phyloP scores from a whole-genome alignment of 2,797 vertebrate genomes.

The Artibeus jamaicensis region DNA sequence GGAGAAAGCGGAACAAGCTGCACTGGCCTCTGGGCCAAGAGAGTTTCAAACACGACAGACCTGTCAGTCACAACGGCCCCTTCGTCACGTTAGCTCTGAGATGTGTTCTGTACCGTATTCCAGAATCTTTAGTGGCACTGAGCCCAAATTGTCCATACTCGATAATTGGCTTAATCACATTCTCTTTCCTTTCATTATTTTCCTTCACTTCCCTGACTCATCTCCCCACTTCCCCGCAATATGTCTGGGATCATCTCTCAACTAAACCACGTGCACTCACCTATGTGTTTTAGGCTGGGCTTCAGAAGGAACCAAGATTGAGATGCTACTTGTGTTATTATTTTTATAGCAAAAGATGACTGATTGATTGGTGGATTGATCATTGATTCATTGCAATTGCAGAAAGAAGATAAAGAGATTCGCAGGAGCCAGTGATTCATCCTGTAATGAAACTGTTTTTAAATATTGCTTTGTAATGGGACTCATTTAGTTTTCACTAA shows the following conservation, averaged over 20 bases:
- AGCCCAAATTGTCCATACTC: background rate
- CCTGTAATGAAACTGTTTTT: background rate
- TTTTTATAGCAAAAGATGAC: background rate
- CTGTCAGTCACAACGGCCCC: background rate
- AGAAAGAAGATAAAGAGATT: background rate
- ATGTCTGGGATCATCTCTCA: background rate
- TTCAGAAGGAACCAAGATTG: background rate
- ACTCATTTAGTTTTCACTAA: background rate
- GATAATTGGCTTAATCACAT: background rate
- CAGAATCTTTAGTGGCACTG: background rate
- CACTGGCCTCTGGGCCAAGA: background rate
- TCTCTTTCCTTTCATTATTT: background rate
- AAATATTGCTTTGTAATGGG: background rate
- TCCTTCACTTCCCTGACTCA: background rate
- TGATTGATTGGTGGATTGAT: background rate
- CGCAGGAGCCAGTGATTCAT: background rate
- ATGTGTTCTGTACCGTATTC: background rate
- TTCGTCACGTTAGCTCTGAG: background rate
- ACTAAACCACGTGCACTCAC: background rate
- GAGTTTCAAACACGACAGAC: background rate
- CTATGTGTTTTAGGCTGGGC: background rate
- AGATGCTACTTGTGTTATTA: background rate
- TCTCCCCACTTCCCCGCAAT: background rate
- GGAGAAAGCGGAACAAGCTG: background rate
- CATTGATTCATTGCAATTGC: background rate